Evolutionary conservation across 2,888 invertebrate species (phyloP).

Genomic region (Myopa testacea): DNA sequence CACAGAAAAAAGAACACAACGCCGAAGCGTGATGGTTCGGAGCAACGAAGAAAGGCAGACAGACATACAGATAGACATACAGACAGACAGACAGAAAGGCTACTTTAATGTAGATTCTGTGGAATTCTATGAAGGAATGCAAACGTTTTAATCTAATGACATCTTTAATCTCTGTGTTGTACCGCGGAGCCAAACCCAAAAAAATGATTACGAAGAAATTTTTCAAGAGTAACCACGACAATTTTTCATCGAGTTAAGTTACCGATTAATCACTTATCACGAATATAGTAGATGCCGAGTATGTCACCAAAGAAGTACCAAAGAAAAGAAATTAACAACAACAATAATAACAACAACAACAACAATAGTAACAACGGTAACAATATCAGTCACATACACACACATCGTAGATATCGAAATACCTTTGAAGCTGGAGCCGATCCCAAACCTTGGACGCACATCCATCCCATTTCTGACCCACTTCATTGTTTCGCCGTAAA

Average conservation of each 20-base stretch:
- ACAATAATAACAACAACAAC: not conserved
- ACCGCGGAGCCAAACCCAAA: conserved; percentile 5
- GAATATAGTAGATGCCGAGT: not conserved
- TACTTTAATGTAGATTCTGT: not conserved
- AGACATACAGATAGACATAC: not conserved
- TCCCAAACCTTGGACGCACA: conserved; percentile 23
- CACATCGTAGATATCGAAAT: not conserved
- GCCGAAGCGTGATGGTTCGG: not conserved
- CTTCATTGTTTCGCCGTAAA: conserved; percentile 27
- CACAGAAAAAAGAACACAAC: not conserved
- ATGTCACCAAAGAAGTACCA: conserved; percentile 29
- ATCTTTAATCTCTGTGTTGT: not conserved
- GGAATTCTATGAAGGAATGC: not conserved
- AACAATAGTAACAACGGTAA: conserved; percentile 12
- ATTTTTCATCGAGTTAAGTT: no score
- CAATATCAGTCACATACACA: conserved; percentile 8
- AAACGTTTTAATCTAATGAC: conserved; percentile 20
- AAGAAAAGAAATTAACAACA: not conserved
- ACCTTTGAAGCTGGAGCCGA: conserved; percentile 9
- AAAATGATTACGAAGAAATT: conserved; percentile 16
- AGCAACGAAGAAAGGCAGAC: not conserved
- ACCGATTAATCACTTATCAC: conserved; percentile 35
- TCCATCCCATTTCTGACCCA: conserved; percentile 44
- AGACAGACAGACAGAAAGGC: not conserved
- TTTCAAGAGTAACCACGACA: not conserved